Conservation (phyloP, 2,797 vertebrate genomes). For the Leuciscus waleckii region DNA sequence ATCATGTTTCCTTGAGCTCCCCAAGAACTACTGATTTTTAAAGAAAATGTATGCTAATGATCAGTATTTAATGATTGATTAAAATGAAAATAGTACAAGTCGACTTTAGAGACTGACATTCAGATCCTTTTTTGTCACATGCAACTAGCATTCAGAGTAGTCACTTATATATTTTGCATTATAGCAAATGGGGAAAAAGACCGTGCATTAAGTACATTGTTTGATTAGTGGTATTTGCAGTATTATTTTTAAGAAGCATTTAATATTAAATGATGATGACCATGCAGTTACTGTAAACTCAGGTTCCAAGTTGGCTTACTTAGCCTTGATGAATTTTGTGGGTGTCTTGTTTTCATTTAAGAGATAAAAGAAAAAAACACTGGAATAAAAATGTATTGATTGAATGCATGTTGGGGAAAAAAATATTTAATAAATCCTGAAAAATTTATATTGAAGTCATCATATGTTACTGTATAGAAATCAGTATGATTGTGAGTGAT, state of each 20-base stretch:
- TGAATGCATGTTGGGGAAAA: constrained; percentile 51
- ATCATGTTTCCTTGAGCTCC: constrained; percentile 28
- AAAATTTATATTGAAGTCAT: not conserved
- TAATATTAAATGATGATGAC: constrained; percentile 9
- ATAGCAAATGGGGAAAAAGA: not conserved
- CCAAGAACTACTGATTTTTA: not conserved
- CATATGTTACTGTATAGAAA: not conserved
- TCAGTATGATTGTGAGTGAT: not conserved
- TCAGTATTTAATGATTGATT: not conserved
- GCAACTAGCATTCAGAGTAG: constrained; percentile 22
- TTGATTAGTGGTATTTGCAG: constrained; percentile 9
- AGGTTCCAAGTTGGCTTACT: constrained; percentile 20
- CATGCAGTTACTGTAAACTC: constrained; percentile 36
- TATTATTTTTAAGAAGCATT: constrained; percentile 14
- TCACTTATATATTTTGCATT: constrained; percentile 5
- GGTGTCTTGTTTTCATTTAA: constrained; percentile 22
- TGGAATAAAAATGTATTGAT: constrained; percentile 29
- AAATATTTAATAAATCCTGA: constrained; percentile 29
- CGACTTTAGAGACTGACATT: constrained; percentile 14
- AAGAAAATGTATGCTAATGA: not conserved
- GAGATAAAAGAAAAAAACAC: constrained; percentile 28
- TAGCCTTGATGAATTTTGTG: constrained; percentile 34
- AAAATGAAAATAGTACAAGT: constrained; percentile 13
- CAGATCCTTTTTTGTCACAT: constrained; percentile 6
- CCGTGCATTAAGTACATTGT: not conserved